These are phyloP conservation scores for Schrankia costaestrigalis DNA, from an alignment of 2,888 invertebrate species.

Conservation along the genomic window DNA sequence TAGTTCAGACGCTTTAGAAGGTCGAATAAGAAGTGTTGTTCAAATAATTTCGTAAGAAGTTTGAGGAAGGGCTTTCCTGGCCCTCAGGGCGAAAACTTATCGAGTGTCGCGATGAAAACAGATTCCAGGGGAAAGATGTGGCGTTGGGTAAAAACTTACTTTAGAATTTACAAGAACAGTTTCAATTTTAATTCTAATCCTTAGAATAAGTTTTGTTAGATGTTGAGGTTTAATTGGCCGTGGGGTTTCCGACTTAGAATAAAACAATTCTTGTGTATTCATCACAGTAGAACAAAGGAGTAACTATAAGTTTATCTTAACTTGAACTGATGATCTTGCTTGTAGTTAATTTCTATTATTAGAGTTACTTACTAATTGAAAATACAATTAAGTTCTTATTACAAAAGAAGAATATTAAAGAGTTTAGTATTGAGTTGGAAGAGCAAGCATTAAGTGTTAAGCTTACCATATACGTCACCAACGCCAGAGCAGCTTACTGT, in stretches of 20 bases:
- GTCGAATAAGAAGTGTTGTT: constrained; percentile 46
- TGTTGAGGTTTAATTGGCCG: constrained; percentile 9
- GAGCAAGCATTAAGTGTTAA: no score
- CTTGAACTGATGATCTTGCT: no score
- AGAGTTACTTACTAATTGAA: no score
- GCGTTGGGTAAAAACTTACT: constrained; percentile 30
- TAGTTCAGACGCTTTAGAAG: constrained; percentile 34
- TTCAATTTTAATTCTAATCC: constrained; percentile 17
- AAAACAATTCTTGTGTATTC: constrained; percentile 8
- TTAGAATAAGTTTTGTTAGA: constrained; percentile 8
- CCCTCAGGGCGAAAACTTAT: constrained; percentile 64
- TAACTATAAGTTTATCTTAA: constrained; percentile 1
- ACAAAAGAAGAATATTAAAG: no score
- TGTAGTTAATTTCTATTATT: no score
- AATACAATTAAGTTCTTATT: no score
- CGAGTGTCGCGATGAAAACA: constrained; percentile 45
- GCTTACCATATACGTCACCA: no score
- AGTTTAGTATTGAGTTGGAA: no score
- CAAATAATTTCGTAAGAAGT: constrained; percentile 74
- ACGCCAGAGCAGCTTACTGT: no score
- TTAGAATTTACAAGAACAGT: constrained; percentile 8
- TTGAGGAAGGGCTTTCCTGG: constrained; percentile 60
- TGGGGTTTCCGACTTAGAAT: constrained; percentile 6
- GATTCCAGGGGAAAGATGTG: constrained; percentile 34
- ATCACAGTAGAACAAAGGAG: constrained; percentile 7